phyloP scores from a whole-genome alignment of 2,797 vertebrate genomes.

The Sciurus vulgaris region DNA sequence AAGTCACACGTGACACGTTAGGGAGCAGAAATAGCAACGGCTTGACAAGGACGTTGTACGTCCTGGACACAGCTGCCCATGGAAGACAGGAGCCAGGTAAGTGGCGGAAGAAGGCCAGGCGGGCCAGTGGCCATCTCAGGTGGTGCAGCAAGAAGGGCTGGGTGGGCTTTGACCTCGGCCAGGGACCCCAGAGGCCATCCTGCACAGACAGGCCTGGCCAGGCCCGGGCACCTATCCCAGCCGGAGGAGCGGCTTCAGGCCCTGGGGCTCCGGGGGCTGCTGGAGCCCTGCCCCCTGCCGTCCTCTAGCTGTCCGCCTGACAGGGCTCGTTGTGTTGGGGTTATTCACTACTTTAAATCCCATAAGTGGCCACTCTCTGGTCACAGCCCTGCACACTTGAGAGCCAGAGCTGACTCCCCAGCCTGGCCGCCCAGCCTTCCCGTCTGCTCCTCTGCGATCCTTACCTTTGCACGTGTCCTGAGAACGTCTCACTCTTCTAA shows the following conservation, averaged over 20 bases:
- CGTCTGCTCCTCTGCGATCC: accelerated
- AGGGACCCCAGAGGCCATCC: neutral
- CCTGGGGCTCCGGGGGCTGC: accelerated
- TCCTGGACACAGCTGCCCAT: neutral
- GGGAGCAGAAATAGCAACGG: neutral
- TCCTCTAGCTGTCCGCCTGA: accelerated
- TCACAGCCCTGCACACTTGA: neutral
- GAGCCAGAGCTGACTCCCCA: too few relatives aligned
- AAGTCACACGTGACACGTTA: accelerated
- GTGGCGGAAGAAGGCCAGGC: too few relatives aligned
- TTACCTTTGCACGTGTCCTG: accelerated
- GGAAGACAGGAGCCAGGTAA: too few relatives aligned
- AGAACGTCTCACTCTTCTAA: too few relatives aligned
- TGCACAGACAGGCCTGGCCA: neutral
- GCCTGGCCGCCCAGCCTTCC: neutral
- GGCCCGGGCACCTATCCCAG: neutral
- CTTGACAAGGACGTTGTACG: accelerated
- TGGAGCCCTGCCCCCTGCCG: accelerated
- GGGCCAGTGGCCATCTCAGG: too few relatives aligned
- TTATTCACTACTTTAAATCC: neutral
- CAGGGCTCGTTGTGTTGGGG: neutral
- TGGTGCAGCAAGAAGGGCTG: too few relatives aligned
- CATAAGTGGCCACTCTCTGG: accelerated
- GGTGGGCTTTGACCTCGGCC: neutral
- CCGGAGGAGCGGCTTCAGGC: neutral